phyloP scores from a whole-genome alignment of 1,140 invertebrate genomes.

The Stegodyphus mimosarum region DNA sequence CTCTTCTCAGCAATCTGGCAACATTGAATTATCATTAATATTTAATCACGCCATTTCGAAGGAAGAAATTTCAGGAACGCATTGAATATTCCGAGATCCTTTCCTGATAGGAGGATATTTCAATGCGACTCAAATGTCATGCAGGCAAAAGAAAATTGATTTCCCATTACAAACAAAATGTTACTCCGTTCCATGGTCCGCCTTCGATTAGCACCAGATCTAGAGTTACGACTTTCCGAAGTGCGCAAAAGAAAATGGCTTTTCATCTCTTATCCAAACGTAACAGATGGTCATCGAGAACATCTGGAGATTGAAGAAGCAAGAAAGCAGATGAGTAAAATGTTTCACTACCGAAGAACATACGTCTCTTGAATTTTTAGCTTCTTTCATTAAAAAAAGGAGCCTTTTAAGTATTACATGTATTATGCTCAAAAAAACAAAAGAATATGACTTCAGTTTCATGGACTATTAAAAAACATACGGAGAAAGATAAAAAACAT shows the following conservation, averaged over 20 bases:
- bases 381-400: too few relatives aligned
- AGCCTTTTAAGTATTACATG: too few relatives aligned
- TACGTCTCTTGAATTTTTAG: too few relatives aligned
- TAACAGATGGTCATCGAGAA: neutral
- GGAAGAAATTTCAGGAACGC: neutral
- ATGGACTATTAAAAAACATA: too few relatives aligned
- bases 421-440: too few relatives aligned
- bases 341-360: too few relatives aligned
- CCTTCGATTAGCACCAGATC: neutral
- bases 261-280: neutral
- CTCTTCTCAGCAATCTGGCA: neutral
- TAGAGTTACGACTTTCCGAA: neutral
- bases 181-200: neutral
- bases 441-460: too few relatives aligned
- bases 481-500: too few relatives aligned
- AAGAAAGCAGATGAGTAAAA: too few relatives aligned
- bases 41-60: neutral
- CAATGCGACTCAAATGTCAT: neutral
- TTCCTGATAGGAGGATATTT: neutral
- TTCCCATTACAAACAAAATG: neutral
- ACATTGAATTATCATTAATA: slow-evolving; percentile 1
- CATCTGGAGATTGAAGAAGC: neutral
- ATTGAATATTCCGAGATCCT: neutral
- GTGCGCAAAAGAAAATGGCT: neutral
- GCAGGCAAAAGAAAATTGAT: neutral